Percentiles rank a stretch among this genome's conserved stretches.
Conservation (phyloP, 2,797 vertebrate species). For the Sebastes taczanowskii region DNA sequence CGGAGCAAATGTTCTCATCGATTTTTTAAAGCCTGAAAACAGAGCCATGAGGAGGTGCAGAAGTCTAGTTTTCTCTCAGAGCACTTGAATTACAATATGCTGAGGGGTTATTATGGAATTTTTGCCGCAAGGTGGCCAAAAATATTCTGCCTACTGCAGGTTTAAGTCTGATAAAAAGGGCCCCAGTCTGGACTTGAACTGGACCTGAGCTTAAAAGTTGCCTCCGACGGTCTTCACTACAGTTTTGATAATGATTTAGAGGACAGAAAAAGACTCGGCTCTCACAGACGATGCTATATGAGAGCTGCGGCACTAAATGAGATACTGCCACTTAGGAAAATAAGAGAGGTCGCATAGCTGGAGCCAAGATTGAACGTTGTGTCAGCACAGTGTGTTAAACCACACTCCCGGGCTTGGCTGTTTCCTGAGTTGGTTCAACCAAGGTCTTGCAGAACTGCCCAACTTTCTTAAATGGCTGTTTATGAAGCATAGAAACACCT, state of each 20-base stretch:
- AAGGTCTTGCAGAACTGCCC: conserved; percentile 38
- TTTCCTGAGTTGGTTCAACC: conserved; percentile 67
- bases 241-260: conserved; percentile 39
- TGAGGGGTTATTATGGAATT: too few relatives aligned
- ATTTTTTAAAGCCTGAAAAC: too few relatives aligned
- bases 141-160: too few relatives aligned
- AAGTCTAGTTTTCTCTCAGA: too few relatives aligned
- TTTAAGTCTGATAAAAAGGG: not conserved
- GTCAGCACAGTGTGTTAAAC: conserved; percentile 85
- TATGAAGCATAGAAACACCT: conserved; percentile 47
- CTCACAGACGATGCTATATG: conserved; percentile 52
- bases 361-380: conserved; percentile 82
- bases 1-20: too few relatives aligned
- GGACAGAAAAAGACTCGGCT: conserved; percentile 8
- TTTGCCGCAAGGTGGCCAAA: too few relatives aligned
- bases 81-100: too few relatives aligned
- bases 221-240: not conserved
- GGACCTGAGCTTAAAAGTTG: not conserved
- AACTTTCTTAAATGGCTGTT: conserved; percentile 52
- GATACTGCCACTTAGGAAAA: conserved; percentile 73
- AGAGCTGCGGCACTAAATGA: conserved; percentile 63
- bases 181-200: not conserved
- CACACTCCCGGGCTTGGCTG: conserved; percentile 80
- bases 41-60: too few relatives aligned
- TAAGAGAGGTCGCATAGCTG: conserved; percentile 64